Evolutionary conservation across 2,113 vertebrate species (phyloP).

Genomic region (Cebus imitator): DNA sequence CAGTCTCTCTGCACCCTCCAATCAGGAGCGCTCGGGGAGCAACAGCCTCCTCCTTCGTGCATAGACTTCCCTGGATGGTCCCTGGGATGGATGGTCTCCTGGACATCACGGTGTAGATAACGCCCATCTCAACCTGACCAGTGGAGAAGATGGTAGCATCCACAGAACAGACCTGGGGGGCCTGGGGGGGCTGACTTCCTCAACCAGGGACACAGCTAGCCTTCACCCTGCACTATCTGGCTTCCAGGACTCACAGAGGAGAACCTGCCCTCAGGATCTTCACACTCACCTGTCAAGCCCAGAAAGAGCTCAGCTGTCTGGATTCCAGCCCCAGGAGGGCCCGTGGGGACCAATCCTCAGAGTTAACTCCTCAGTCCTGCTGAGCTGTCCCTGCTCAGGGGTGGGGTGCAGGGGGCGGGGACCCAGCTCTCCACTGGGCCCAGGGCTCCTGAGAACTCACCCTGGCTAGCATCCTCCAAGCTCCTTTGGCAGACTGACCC

Average conservation of each 20-base stretch:
- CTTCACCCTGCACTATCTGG: not conserved
- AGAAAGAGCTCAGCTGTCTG: not conserved
- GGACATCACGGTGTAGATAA: not conserved
- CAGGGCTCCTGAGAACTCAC: not conserved
- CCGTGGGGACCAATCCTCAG: not conserved
- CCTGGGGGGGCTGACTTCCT: accelerated
- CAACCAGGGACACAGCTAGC: not conserved
- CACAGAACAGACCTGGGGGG: accelerated
- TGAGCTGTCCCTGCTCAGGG: not conserved
- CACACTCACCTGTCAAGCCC: not conserved
- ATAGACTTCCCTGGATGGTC: not conserved
- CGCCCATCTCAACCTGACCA: not conserved
- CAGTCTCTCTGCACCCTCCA: not conserved
- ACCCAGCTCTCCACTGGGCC: not conserved
- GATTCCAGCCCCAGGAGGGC: not conserved
- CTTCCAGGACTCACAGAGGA: not conserved
- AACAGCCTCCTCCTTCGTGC: not conserved
- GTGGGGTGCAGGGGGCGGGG: not conserved
- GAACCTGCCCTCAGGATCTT: not conserved
- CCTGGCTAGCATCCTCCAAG: too few species aligned
- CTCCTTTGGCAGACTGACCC: not conserved
- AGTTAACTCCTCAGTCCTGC: not conserved
- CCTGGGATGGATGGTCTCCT: not conserved
- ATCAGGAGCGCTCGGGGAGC: not conserved
- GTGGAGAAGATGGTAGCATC: too few species aligned